phyloP scores from a whole-genome alignment of 2,888 invertebrate species.

The Zaprionus lineosus region DNA sequence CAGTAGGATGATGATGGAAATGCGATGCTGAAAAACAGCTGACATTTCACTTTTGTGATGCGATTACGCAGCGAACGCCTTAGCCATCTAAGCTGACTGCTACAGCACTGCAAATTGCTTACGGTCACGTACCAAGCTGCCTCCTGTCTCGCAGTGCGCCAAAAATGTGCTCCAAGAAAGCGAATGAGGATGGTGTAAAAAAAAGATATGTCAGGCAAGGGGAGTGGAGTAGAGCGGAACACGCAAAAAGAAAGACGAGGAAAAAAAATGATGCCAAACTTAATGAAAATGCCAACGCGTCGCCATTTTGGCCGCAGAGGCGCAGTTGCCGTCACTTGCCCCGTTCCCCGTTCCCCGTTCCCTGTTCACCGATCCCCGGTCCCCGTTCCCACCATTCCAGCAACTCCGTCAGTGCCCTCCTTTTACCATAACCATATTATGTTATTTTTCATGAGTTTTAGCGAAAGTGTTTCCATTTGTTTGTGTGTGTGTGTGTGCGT shows the following conservation, averaged over 20 bases:
- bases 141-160: conserved; percentile 41
- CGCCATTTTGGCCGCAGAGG: conserved; percentile 65
- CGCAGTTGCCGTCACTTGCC: conserved; percentile 19
- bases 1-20: conserved; percentile 49
- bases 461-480: conserved; percentile 58
- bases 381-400: not conserved
- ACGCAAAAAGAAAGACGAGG: not conserved
- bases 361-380: not conserved
- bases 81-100: conserved; percentile 27
- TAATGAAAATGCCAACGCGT: conserved; percentile 74
- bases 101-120: conserved; percentile 56
- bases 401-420: conserved; percentile 7
- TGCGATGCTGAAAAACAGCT: conserved; percentile 50
- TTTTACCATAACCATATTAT: conserved; percentile 38
- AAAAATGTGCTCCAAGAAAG: conserved; percentile 47
- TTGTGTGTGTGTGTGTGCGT: conserved; percentile 15
- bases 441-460: conserved; percentile 68
- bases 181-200: not conserved
- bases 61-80: conserved; percentile 58
- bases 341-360: not conserved
- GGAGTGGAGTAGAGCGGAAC: not conserved
- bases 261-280: conserved; percentile 66
- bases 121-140: conserved; percentile 58
- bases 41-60: conserved; percentile 68
- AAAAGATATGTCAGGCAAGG: not conserved